Conservation (phyloP, 30 jellyfish, hydroid and myxozoan genomes). For the Sanderia malayensis region DNA sequence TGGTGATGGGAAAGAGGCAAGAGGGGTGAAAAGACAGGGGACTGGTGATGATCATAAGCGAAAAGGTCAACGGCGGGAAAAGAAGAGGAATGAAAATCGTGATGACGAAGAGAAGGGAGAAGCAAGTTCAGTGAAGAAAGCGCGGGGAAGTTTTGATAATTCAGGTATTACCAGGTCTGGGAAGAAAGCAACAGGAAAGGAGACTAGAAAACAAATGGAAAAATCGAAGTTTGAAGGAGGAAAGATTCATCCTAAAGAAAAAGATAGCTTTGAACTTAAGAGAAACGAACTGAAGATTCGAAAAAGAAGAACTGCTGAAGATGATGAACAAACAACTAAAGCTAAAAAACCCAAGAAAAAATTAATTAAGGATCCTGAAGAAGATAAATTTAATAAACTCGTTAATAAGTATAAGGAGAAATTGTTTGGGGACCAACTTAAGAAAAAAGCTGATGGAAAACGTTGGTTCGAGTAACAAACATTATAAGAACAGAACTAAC, state of each 20-base stretch:
- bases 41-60: neutral
- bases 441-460: constrained; percentile 8
- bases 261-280: neutral
- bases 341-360: constrained; percentile 19
- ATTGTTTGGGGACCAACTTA: constrained; percentile 24
- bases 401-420: constrained; percentile 55
- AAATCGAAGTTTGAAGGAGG: neutral
- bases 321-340: neutral
- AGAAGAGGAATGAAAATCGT: constrained; percentile 1
- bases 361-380: constrained; percentile 38
- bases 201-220: neutral
- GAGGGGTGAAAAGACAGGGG: constrained; percentile 13
- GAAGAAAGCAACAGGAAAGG: neutral
- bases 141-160: neutral
- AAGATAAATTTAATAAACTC: constrained; percentile 36
- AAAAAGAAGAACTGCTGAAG: neutral
- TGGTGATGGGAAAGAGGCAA: constrained; percentile 1
- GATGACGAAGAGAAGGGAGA: neutral
- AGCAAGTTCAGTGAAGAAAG: neutral
- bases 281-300: neutral
- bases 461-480: constrained; percentile 73
- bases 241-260: neutral
- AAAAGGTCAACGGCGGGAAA: no score
- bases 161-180: neutral
- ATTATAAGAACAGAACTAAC: no score